These are phyloP conservation scores for Climacteris rufus DNA, from an alignment of 2,113 vertebrate species.

Conservation along the genomic window DNA sequence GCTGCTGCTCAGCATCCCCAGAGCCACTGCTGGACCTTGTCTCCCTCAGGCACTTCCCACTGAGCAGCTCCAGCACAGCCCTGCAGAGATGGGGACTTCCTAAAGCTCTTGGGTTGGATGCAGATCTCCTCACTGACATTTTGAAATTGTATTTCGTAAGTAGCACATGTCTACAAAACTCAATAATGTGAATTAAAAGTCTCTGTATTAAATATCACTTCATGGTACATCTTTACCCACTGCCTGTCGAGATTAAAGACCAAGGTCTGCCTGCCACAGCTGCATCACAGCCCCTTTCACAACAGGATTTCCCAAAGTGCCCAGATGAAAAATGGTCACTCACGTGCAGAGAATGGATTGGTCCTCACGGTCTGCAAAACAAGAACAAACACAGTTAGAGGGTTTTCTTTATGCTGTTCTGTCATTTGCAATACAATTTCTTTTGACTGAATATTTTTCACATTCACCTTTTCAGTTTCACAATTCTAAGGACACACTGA, in stretches of 20 bases:
- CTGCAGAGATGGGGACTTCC: background rate
- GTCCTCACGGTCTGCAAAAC: constrained; percentile 93
- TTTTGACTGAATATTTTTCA: background rate
- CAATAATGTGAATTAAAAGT: background rate
- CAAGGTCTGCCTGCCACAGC: background rate
- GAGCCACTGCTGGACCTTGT: background rate
- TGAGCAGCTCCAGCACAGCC: background rate
- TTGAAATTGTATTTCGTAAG: background rate
- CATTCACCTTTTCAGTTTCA: background rate
- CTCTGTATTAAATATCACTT: background rate
- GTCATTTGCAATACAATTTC: background rate
- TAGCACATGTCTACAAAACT: background rate
- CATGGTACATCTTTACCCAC: background rate
- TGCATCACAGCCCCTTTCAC: background rate
- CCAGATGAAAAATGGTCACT: constrained; percentile 67
- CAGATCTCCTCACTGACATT: background rate
- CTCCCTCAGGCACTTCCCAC: background rate
- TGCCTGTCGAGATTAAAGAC: background rate
- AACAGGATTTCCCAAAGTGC: background rate
- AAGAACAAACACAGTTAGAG: constrained; percentile 16
- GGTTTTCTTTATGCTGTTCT: background rate
- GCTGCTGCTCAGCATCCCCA: background rate
- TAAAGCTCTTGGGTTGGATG: background rate
- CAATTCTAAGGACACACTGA: background rate
- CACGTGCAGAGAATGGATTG: constrained; percentile 99